Conservation (phyloP, 1,140 invertebrate species). For the Steinernema feltiae region DNA sequence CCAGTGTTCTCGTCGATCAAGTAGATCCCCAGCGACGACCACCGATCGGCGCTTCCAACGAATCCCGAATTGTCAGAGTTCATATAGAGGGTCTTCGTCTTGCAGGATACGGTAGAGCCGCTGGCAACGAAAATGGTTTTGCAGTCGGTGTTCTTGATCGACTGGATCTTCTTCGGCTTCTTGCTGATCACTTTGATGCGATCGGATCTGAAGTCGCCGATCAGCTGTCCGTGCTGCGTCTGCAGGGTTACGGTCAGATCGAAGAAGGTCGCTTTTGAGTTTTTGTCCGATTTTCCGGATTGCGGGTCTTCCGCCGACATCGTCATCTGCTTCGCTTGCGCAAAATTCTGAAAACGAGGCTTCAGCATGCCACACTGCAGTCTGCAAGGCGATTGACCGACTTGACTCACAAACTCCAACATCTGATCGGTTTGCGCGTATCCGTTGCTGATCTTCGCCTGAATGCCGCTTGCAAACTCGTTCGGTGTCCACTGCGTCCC, state of each 20-base stretch:
- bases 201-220: not conserved
- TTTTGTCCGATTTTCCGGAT: not conserved
- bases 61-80: not conserved
- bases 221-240: not conserved
- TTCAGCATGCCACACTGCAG: not conserved
- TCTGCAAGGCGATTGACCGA: not conserved
- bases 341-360: not conserved
- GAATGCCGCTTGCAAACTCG: not conserved
- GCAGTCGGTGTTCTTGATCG: not conserved
- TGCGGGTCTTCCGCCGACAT: not conserved
- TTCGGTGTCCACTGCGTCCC: not conserved
- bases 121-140: not conserved
- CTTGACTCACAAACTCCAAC: not conserved
- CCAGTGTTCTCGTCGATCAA: not conserved
- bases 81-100: not conserved
- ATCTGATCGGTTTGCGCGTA: not conserved
- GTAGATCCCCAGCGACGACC: not conserved
- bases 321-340: not conserved
- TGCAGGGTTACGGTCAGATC: not conserved
- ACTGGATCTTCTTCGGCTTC: not conserved
- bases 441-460: not conserved
- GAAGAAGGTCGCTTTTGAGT: not conserved
- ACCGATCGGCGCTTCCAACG: not conserved
- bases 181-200: conserved; percentile 1
- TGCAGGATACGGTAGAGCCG: conserved; percentile 6